Conservation (phyloP, 2,113 vertebrate species). For the Blennius ocellaris region DNA sequence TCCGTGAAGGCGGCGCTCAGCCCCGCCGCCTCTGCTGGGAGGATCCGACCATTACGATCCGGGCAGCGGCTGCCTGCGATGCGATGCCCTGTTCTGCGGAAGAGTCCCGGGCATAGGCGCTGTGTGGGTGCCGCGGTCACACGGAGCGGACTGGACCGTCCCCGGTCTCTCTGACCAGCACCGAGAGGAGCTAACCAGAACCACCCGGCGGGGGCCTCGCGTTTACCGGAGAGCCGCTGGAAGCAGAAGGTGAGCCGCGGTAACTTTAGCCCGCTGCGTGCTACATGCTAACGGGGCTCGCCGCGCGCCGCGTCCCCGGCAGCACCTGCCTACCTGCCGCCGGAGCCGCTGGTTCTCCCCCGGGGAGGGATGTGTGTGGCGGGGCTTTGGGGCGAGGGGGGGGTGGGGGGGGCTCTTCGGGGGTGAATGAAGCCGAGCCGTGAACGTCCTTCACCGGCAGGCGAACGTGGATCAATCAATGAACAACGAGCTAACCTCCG, state of each 20-base stretch:
- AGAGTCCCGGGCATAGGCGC: conserved; percentile 49
- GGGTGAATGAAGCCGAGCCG: neutral
- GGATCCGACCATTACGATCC: conserved; percentile 49
- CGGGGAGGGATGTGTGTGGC: no score
- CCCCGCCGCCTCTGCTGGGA: conserved; percentile 60
- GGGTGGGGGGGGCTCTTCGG: no score
- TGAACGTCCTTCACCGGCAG: neutral
- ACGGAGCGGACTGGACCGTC: neutral
- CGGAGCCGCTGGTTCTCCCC: neutral
- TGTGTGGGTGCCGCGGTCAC: conserved; percentile 29
- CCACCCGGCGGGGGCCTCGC: conserved; percentile 22
- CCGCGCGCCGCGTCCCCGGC: conserved; percentile 21
- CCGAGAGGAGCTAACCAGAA: neutral
- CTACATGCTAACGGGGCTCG: conserved; percentile 67
- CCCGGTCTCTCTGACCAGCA: neutral
- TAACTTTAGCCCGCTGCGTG: conserved; percentile 70
- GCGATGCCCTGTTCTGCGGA: conserved; percentile 58
- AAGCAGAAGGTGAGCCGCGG: conserved; percentile 57
- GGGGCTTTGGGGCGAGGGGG: no score
- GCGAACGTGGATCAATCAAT: conserved; percentile 67
- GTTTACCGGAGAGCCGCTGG: conserved; percentile 53
- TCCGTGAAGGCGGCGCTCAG: conserved; percentile 48
- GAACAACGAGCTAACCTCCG: conserved; percentile 60
- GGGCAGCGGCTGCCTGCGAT: conserved; percentile 60
- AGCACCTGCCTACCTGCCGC: conserved; percentile 1